phyloP scores from a whole-genome alignment of 2,113 vertebrate genomes.

The Aramus guarauna region DNA sequence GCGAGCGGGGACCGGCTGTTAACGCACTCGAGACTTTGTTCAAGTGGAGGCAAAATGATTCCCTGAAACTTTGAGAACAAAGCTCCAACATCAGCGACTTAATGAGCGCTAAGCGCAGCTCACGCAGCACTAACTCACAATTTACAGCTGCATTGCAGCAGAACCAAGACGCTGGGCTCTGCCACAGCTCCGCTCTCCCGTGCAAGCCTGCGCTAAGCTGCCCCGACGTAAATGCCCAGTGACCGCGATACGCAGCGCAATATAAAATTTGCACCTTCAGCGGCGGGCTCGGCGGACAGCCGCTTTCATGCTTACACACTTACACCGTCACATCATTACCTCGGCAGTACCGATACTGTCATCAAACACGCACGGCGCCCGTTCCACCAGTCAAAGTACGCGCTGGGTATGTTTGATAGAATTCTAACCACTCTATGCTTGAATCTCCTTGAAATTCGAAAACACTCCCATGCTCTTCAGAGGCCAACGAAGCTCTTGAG shows the following conservation, averaged over 20 bases:
- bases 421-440: not conserved
- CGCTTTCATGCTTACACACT: not conserved
- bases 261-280: not conserved
- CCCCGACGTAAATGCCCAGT: fast-evolving
- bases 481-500: not conserved
- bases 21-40: not conserved
- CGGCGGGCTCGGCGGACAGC: not conserved
- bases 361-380: not conserved
- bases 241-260: fast-evolving
- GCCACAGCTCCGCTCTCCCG: not conserved
- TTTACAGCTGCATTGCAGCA: not conserved
- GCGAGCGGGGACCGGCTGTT: not conserved
- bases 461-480: not conserved
- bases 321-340: too few species aligned
- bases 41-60: not conserved
- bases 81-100: not conserved
- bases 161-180: not conserved
- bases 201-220: not conserved
- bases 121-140: too few species aligned
- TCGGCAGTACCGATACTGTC: not conserved
- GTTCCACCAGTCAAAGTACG: not conserved
- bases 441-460: not conserved
- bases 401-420: not conserved
- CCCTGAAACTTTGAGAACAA: not conserved
- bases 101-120: not conserved